Evolutionary conservation across 2,797 vertebrate genomes (phyloP).

Genomic region (Sebastes itinus): DNA sequence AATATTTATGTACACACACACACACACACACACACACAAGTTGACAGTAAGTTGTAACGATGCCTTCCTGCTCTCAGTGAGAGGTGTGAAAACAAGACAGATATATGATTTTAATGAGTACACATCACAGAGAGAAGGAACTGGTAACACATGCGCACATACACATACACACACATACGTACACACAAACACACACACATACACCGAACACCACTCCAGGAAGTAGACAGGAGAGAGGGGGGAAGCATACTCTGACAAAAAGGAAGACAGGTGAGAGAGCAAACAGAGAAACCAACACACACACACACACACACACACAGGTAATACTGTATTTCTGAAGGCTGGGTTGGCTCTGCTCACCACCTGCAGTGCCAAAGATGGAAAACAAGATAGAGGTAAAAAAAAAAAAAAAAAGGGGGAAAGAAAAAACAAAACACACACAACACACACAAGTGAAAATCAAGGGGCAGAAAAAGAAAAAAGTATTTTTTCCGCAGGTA

Average conservation of each 20-base stretch:
- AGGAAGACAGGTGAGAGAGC: conserved; percentile 23
- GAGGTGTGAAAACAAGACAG: conserved; percentile 44
- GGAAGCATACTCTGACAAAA: conserved; percentile 39
- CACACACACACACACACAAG: background rate
- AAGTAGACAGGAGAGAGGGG: conserved; percentile 1
- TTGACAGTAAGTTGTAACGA: conserved; percentile 8
- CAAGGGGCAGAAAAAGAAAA: background rate
- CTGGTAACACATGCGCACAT: background rate
- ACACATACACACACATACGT: background rate
- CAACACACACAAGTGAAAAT: background rate
- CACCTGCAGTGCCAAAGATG: conserved; percentile 26
- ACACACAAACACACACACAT: background rate
- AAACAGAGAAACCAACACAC: background rate
- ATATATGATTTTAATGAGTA: conserved; percentile 53
- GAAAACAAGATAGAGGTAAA: conserved; percentile 6
- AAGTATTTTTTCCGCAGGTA: background rate
- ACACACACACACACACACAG: background rate
- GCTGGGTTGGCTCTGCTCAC: conserved; percentile 10
- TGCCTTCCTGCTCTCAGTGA: conserved; percentile 7
- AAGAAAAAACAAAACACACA: background rate
- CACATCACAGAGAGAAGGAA: conserved; percentile 26
- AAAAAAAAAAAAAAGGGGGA: background rate
- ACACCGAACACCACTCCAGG: background rate
- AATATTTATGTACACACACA: no score
- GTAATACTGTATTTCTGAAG: conserved; percentile 3